Evolutionary conservation across 92 coral and sea anemone species (phyloP).

Genomic region (Parazoanthus swiftii): DNA sequence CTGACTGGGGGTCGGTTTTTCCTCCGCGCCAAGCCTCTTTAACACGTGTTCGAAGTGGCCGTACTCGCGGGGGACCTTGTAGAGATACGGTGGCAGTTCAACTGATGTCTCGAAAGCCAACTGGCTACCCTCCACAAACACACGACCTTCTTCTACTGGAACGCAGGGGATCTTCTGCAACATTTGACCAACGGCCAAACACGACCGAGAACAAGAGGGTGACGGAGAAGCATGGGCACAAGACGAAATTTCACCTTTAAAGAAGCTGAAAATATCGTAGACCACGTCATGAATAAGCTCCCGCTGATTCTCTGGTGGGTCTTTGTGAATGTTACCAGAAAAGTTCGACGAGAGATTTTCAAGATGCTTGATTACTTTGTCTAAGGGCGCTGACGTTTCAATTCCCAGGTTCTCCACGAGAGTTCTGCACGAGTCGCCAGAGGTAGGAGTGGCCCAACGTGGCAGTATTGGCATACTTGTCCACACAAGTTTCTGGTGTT

Average conservation of each 20-base stretch:
- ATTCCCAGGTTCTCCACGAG: conserved; percentile 81
- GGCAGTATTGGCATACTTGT: conserved; percentile 79
- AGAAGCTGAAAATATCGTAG: conserved; percentile 70
- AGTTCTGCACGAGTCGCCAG: conserved; percentile 50
- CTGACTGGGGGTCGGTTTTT: conserved; percentile 84
- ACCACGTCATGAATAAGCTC: conserved; percentile 83
- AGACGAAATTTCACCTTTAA: conserved; percentile 66
- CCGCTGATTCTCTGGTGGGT: conserved; percentile 84
- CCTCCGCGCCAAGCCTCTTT: conserved; percentile 91
- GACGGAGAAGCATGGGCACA: conserved; percentile 65
- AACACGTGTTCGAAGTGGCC: conserved; percentile 88
- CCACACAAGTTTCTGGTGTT: conserved; percentile 84
- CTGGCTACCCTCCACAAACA: conserved; percentile 82
- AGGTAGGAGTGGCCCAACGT: conserved; percentile 78
- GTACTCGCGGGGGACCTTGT: conserved; percentile 93
- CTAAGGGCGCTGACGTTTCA: conserved; percentile 74
- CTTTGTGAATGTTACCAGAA: conserved; percentile 87
- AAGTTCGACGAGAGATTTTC: conserved; percentile 69
- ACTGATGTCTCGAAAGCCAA: conserved; percentile 75
- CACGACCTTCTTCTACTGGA: conserved; percentile 87
- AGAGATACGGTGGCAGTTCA: conserved; percentile 85
- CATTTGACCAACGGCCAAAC: conserved; percentile 75
- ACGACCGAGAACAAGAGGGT: conserved; percentile 69
- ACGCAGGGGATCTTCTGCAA: conserved; percentile 76
- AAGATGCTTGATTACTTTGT: conserved; percentile 82